Conservation (phyloP, 2,113 vertebrate species). For the Fulica atra region DNA sequence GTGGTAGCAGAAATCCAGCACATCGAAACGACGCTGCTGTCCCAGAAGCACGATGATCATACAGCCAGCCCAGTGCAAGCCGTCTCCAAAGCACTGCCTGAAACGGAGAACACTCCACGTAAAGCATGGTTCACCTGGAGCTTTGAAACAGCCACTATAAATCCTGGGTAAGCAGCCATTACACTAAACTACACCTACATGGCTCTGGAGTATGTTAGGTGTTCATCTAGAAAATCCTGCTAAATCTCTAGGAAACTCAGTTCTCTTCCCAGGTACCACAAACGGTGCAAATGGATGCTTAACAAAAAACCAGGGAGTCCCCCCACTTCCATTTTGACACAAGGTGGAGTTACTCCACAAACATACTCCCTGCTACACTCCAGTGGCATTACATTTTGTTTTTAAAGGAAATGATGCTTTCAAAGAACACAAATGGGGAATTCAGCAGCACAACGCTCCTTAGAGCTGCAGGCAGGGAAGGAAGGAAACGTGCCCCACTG, state of each 20-base stretch:
- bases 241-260: neutral
- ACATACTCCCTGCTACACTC: neutral
- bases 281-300: neutral
- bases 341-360: neutral
- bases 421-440: neutral
- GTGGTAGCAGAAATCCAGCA: constrained; percentile 90
- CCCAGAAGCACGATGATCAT: constrained; percentile 89
- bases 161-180: accelerated
- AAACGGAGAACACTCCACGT: neutral
- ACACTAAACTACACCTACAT: neutral
- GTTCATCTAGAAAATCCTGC: neutral
- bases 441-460: neutral
- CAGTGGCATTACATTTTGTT: neutral
- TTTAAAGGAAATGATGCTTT: neutral
- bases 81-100: constrained; percentile 89
- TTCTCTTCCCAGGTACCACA: neutral
- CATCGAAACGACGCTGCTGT: constrained; percentile 87
- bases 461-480: neutral
- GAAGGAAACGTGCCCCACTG: neutral
- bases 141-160: neutral
- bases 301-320: accelerated
- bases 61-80: constrained; percentile 90
- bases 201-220: neutral
- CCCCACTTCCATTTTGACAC: neutral
- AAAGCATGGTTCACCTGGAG: neutral